Base-by-base conservation (phyloP, 2,888 invertebrate species). In the Oasisia sp. region DNA sequence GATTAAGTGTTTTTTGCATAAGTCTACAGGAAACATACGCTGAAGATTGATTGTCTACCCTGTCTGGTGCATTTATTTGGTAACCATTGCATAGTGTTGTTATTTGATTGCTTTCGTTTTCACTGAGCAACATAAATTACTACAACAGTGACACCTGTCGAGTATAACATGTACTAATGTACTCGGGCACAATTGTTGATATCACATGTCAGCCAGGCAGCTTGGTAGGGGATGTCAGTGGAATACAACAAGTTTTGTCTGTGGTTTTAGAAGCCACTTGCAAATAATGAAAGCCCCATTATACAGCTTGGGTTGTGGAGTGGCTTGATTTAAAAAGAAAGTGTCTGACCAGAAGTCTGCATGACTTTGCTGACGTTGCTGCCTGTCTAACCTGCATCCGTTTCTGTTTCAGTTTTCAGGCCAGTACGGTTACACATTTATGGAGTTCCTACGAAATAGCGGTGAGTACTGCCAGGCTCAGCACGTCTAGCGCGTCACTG, bases 381-480 rank as follows among this genome's bases (percentile, higher is more conserved):
- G 74, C n/a, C 5, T 74, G 74, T 74, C n/a, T 74, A 19, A 74
- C 7, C 5, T n/a, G n/a, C 7, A 7, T 27, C 19, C 74, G 3
- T 74, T 92, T 89, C 91, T 45, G 32, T 94, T 94, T 93, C 95
- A 96, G 96, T 95, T 95, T 94, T 95, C 94, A 94, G 95, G 96
- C 94, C 95, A 95, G 94, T 94, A 95, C 93, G 96, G 95, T 93
- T 95, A 95, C 94, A 95, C 95, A 94, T 96, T 95, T 95, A 96
- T 96, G 96, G 96, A 96, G 98, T 98, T 98, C 98, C 98, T 98
- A 97, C 98, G 98, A 98, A 98, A 98, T 98, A 98, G 98, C 97
- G 98, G 98, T 97, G 98, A 99, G 97, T 99, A 98, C 97, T 99
- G 99, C 98, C 98, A 98, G 98, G 98, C 98, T 97, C 99, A 99